Percentiles rank a stretch among this genome's conserved stretches.
phyloP scores from a whole-genome alignment of 2,888 invertebrate species.

The Silvanus unidentatus region DNA sequence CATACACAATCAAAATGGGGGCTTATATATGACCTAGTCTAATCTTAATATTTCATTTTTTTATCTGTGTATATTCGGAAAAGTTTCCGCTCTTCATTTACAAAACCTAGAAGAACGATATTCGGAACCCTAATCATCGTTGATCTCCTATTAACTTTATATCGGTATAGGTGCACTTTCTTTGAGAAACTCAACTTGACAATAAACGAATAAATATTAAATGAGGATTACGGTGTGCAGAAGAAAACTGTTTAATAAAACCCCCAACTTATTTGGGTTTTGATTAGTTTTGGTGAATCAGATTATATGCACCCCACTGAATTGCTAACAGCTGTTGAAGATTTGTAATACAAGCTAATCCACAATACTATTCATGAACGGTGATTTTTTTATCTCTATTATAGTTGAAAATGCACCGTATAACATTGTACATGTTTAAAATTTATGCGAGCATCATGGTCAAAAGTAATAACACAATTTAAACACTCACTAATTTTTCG shows the following conservation, averaged over 20 bases:
- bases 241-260: not conserved
- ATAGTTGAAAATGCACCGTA: too few species aligned
- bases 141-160: too few species aligned
- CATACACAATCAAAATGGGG: slow-evolving; percentile 36
- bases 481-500: not conserved
- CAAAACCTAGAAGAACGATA: too few species aligned
- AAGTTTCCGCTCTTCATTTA: too few species aligned
- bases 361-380: too few species aligned
- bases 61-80: slow-evolving; percentile 7
- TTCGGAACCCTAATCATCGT: too few species aligned
- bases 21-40: slow-evolving; percentile 32
- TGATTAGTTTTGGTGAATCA: slow-evolving; percentile 32
- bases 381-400: too few species aligned
- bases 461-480: too few species aligned
- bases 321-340: slow-evolving; percentile 27
- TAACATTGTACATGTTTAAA: too few species aligned
- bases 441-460: too few species aligned
- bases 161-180: too few species aligned
- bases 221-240: slow-evolving; percentile 3
- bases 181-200: too few species aligned
- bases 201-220: not conserved
- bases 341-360: slow-evolving; percentile 13
- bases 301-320: slow-evolving; percentile 30
- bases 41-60: slow-evolving; percentile 37
- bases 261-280: slow-evolving; percentile 13